Conservation (phyloP, 2,888 invertebrate genomes). For the Ophion costatus region DNA sequence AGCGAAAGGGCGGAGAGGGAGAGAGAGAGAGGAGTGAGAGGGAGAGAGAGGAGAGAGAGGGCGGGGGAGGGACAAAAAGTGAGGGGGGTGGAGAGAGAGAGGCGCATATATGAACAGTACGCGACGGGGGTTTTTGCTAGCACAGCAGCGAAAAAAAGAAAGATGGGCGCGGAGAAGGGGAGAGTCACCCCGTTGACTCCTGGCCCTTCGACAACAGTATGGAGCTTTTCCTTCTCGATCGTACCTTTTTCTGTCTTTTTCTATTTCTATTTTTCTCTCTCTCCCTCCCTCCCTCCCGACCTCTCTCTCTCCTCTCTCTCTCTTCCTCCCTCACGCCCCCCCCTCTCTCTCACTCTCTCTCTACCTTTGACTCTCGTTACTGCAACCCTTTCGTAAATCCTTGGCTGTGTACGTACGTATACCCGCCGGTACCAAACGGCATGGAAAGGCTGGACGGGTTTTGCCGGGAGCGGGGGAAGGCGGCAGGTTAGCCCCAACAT, state of each 20-base stretch:
- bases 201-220: slow-evolving; percentile 22
- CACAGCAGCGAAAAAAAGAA: too few relatives aligned
- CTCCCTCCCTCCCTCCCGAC: slow-evolving; percentile 68
- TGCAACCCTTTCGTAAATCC: slow-evolving; percentile 20
- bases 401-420: slow-evolving; percentile 3
- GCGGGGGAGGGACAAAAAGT: too few relatives aligned
- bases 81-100: too few relatives aligned
- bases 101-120: background rate
- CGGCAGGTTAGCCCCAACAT: slow-evolving; percentile 59
- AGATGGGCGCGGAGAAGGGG: too few relatives aligned
- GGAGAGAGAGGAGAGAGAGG: too few relatives aligned
- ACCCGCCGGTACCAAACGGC: background rate
- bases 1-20: too few relatives aligned
- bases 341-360: too few relatives aligned
- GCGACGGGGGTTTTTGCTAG: background rate
- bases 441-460: background rate
- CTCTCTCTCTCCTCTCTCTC: slow-evolving; percentile 60
- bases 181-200: slow-evolving; percentile 21
- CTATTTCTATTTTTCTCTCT: too few relatives aligned
- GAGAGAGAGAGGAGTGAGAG: too few relatives aligned
- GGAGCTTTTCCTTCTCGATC: slow-evolving; percentile 62
- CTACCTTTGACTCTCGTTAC: slow-evolving; percentile 19
- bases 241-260: too few relatives aligned
- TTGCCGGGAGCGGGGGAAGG: background rate
- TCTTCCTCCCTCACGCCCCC: background rate